These are phyloP conservation scores for Nephrotoma flavescens DNA, from an alignment of 2,888 invertebrate species.

Conservation along the genomic window DNA sequence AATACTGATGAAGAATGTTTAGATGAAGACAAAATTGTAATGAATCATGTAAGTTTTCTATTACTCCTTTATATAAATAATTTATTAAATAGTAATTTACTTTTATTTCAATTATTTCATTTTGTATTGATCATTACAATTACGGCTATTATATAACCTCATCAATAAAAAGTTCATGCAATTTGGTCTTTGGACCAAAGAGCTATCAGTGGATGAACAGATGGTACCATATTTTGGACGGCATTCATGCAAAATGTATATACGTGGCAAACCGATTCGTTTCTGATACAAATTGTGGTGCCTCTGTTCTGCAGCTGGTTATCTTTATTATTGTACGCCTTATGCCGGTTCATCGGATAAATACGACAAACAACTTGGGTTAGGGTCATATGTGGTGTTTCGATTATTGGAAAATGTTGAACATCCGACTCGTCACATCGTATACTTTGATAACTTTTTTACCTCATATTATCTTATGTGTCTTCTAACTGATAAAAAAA, in stretches of 20 bases:
- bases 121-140: not conserved
- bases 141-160: no score
- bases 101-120: not conserved
- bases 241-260: no score
- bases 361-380: not conserved
- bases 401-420: no score
- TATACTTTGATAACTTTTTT: no score
- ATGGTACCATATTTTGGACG: no score
- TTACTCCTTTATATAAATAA: not conserved
- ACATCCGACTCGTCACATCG: no score
- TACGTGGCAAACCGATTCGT: no score
- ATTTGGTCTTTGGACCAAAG: not conserved
- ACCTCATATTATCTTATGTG: not conserved
- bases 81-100: not conserved
- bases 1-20: not conserved
- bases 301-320: not conserved
- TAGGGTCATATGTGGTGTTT: not conserved
- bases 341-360: not conserved
- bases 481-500: not conserved
- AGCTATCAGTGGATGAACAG: not conserved
- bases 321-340: not conserved
- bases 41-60: not conserved
- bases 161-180: not conserved
- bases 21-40: not conserved
- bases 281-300: no score